Evolutionary conservation across 2,113 vertebrate genomes (phyloP), one percentile per base, ranked within the genome.

Genomic region (Sula dactylatra): DNA sequence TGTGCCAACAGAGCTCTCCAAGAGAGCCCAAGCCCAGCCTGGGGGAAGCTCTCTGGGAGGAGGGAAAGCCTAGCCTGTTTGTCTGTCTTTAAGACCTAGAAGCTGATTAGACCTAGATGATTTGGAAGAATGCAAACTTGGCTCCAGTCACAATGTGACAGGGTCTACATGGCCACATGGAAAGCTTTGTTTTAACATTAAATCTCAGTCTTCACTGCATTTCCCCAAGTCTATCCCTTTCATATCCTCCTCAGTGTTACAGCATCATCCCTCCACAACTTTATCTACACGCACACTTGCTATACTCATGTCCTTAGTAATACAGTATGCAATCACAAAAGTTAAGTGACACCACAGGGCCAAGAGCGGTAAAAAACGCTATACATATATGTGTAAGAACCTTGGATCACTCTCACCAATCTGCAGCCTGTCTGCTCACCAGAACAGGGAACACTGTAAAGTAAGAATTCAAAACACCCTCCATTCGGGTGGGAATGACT

Each of bases 361-460:
- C 62, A 70, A 49, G 24, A 92, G 72, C 11, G 13, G 36, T 6
- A 56, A 36, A 42, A 83, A 42, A 7, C 18, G 15, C n/a, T 49
- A 21, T 2, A 29, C 0, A 0, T 32, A 9, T 9, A 17, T 13
- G 7, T 7, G 1, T 40, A 50, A 66, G 20, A 89, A 36, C 9
- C 61, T 27, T 55, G 36, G 9, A 84, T 38, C 16, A 14, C n/a
- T 50, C 31, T 70, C 65, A 62, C 31, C 31, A 20, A 44, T 7
- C 67, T 65, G 69, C 11, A 42, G 55, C n/a, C 65, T 34, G 24
- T 10, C 45, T 91, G 42, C 81, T 59, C 49, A 81, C 19, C 61
- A 58, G 12, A 87, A 78, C 0, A 74, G 29, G 54, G 40, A 62
- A 72, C 5, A 6, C 8, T 52, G 34, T 31, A 69, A n/a, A 29